Evolutionary conservation across 2,888 invertebrate genomes (phyloP).

Genomic region (Drosophila gaucha): DNA sequence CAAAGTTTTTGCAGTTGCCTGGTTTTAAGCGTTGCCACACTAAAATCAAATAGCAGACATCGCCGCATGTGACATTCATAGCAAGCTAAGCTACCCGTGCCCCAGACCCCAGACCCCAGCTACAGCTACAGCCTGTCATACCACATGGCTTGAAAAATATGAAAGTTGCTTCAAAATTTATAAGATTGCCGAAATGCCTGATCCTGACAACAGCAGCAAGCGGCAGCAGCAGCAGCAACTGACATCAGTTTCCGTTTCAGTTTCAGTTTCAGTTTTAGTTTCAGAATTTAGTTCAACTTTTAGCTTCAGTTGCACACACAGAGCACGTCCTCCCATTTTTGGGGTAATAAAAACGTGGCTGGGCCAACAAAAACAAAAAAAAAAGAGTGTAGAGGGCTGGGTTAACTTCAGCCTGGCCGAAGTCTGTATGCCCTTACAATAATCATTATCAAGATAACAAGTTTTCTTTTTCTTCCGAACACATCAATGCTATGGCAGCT

Average conservation of each 20-base stretch:
- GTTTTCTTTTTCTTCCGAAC: no score
- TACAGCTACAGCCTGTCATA: conserved; percentile 10
- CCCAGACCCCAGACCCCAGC: background rate
- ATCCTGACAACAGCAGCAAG: conserved; percentile 24
- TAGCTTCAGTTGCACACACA: conserved; percentile 53
- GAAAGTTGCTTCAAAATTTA: conserved; percentile 78
- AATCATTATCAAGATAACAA: no score
- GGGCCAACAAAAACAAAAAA: background rate
- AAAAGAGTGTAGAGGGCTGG: no score
- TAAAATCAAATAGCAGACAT: conserved; percentile 58
- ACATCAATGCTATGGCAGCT: no score
- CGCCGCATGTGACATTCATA: conserved; percentile 48
- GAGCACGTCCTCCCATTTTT: conserved; percentile 60
- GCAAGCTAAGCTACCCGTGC: conserved; percentile 17
- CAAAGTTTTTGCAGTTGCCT: conserved; percentile 16
- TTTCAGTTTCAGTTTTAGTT: conserved; percentile 31
- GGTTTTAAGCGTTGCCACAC: conserved; percentile 42
- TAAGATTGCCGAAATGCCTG: conserved; percentile 53
- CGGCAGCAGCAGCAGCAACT: conserved; percentile 1
- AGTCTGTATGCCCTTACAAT: no score
- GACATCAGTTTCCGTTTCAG: conserved; percentile 20
- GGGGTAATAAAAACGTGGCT: conserved; percentile 72
- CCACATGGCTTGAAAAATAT: conserved; percentile 62
- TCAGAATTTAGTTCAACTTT: conserved; percentile 31
- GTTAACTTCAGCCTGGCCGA: no score